Percentiles rank a stretch among this genome's conserved stretches.
phyloP scores from a whole-genome alignment of 1,140 invertebrate species.

The Pararge aegeria region DNA sequence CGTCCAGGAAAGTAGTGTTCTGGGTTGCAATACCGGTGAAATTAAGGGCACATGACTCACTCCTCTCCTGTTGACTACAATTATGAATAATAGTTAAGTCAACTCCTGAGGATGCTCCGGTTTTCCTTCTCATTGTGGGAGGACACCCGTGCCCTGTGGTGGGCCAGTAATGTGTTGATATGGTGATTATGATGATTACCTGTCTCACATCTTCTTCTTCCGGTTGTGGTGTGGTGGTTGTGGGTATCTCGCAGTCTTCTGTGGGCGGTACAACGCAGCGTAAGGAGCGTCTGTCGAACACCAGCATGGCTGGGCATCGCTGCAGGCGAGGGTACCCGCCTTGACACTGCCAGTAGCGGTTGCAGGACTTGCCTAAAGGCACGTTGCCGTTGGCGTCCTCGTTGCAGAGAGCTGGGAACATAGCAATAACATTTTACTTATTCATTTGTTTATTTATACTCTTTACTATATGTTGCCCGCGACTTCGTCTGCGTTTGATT shows the following conservation, averaged over 20 bases:
- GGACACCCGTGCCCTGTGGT: no score
- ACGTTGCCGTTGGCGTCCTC: slow-evolving; percentile 91
- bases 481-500: no score
- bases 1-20: no score
- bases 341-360: slow-evolving; percentile 96
- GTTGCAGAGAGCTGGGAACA: slow-evolving; percentile 89
- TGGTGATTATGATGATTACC: slow-evolving; percentile 25
- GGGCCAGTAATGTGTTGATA: no score
- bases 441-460: no score
- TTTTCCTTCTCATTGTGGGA: no score
- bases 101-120: no score
- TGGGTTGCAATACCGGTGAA: no score
- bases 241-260: slow-evolving; percentile 91
- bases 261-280: slow-evolving; percentile 93
- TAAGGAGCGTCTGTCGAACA: slow-evolving; percentile 90
- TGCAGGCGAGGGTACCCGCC: slow-evolving; percentile 94
- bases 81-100: no score
- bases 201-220: slow-evolving; percentile 73
- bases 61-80: no score
- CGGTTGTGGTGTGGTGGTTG: slow-evolving; percentile 84
- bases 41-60: no score
- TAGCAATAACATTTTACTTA: neutral
- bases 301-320: slow-evolving; percentile 93
- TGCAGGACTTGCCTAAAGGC: slow-evolving; percentile 91
- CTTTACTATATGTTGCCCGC: no score